Percentiles rank a stretch among this genome's conserved stretches.
phyloP scores from a whole-genome alignment of 2,797 vertebrate genomes.

The Molossus molossus region DNA sequence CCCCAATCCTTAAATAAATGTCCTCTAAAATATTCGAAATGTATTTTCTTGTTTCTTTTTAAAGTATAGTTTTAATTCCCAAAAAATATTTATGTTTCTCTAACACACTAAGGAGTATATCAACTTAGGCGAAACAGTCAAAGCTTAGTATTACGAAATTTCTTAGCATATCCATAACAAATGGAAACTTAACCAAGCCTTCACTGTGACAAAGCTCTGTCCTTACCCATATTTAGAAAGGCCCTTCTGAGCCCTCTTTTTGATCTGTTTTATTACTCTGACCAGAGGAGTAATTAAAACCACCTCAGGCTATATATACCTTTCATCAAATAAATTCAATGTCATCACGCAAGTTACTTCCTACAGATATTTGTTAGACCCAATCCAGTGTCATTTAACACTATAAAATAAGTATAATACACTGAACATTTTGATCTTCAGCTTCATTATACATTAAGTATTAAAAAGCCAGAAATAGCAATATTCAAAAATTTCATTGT shows the following conservation, averaged over 20 bases:
- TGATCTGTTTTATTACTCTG: not conserved
- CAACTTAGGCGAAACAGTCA: not conserved
- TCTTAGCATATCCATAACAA: not conserved
- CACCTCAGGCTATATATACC: not conserved
- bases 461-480: constrained; percentile 50
- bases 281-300: constrained; percentile 22
- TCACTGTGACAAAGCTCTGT: not conserved
- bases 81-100: not conserved
- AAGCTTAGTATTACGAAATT: not conserved
- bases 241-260: not conserved
- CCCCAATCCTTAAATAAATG: not conserved
- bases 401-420: not conserved
- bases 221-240: not conserved
- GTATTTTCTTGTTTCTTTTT: not conserved
- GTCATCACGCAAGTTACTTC: not conserved
- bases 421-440: constrained; percentile 4
- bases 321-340: not conserved
- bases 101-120: not conserved
- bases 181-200: not conserved
- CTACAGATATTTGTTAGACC: not conserved
- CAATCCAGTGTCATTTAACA: not conserved
- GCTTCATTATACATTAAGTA: not conserved
- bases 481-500: not conserved
- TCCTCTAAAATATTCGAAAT: not conserved
- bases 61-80: constrained; percentile 18